phyloP scores from a whole-genome alignment of 2,113 vertebrate species.

The Columba janthina region DNA sequence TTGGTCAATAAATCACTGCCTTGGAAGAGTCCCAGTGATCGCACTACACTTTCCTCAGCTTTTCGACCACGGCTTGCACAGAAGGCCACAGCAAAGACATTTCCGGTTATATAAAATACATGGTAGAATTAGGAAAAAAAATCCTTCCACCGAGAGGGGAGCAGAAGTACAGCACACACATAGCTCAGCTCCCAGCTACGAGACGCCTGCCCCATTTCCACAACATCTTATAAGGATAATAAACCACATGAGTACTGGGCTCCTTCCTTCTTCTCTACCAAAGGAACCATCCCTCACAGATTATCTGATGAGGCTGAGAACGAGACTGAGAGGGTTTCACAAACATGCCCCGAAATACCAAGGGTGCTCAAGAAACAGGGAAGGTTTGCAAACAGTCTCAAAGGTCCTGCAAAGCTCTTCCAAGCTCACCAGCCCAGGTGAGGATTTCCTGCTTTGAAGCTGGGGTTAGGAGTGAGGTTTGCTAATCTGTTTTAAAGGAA shows the following conservation, averaged over 20 bases:
- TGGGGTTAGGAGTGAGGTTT: not conserved
- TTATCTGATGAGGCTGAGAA: not conserved
- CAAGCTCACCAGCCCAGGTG: not conserved
- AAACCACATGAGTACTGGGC: not conserved
- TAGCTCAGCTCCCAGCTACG: fast-evolving
- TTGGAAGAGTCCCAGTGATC: constrained; percentile 10
- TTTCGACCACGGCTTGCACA: not conserved
- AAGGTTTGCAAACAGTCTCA: not conserved
- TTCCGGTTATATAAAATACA: constrained; percentile 2
- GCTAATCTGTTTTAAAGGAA: not conserved
- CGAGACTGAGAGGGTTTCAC: fast-evolving
- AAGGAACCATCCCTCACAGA: not conserved
- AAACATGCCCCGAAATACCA: not conserved
- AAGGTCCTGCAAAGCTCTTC: fast-evolving
- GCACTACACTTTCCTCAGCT: constrained; percentile 11
- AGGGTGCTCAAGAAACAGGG: not conserved
- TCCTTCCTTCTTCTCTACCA: not conserved
- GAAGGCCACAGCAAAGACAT: not conserved
- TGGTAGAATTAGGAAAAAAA: not conserved
- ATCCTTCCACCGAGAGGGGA: not conserved
- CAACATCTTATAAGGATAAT: not conserved
- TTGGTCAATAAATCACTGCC: constrained; percentile 27
- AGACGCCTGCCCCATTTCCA: not conserved
- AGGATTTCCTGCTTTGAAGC: not conserved
- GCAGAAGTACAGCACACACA: not conserved